Evolutionary conservation across 2,797 vertebrate genomes (phyloP), one percentile per base, ranked within the genome.

Genomic region (Sebastes ruberrimus): DNA sequence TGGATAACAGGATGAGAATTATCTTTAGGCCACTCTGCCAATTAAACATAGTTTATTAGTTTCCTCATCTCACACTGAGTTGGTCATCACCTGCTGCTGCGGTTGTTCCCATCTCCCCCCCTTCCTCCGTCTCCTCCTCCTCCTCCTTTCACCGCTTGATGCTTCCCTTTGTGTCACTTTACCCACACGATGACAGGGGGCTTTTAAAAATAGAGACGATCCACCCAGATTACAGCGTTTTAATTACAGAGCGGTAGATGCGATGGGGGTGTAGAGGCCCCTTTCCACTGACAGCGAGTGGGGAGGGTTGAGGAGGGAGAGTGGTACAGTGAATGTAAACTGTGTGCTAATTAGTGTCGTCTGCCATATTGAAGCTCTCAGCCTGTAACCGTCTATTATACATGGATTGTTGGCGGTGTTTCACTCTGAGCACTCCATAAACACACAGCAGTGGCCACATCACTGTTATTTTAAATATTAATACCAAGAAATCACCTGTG

Each of bases 231-330:
- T 95, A 94, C 90, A 93, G 91, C 66, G 80, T 94, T 96, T 96
- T 96, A 96, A 96, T 96, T 96, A 95, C 94, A 94, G 91, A 86
- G 92, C 93, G 92, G 89, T 83, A 81, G 92, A 91, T 88, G 81
- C 78, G 64, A 65, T 64, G 92, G 78, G 91, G 81, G 93, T 79
- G 91, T 85, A 59, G 81, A 81, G 83, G 82, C 85, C 87, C 79
- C 75, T 71, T 76, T 77, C 56, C 56, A 13, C 80, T 93, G 93
- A 93, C 91, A 91, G 86, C 35, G 60, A 86, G 85, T 16, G 46
- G 69, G 78, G 84, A 38, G 76, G 80, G 80, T 55, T 42, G 87
- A 78, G 75, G 78, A 57, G 73, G 81, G 74, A 57, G 32, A 55
- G 73, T 10, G 77, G 65, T 84, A 86, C 80, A 74, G 70, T 85